Evolutionary conservation across 2,113 vertebrate genomes (phyloP).

Genomic region (Erinaceus europaeus): DNA sequence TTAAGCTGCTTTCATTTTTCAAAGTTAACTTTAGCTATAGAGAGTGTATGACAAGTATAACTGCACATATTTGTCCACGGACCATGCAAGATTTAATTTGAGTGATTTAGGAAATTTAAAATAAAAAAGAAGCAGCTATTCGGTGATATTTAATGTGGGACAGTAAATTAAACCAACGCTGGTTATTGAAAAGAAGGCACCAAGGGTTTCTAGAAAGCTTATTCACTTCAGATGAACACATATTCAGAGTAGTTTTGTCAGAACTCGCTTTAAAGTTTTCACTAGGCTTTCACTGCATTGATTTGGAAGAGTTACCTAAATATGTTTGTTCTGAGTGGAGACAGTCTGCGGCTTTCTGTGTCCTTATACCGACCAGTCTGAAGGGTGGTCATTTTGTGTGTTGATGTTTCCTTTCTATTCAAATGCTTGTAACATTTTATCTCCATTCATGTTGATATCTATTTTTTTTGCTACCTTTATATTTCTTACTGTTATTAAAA

Average conservation of each 20-base stretch:
- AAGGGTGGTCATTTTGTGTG: not conserved
- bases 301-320: not conserved
- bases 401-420: too few species aligned
- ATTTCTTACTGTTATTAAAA: too few species aligned
- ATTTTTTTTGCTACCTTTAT: too few species aligned
- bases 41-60: not conserved
- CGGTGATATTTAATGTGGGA: not conserved
- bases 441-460: too few species aligned
- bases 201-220: not conserved
- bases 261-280: not conserved
- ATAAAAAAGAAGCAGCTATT: not conserved
- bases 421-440: not conserved
- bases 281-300: not conserved
- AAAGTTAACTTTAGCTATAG: not conserved
- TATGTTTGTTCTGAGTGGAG: not conserved
- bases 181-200: not conserved
- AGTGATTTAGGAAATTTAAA: not conserved
- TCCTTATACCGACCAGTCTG: not conserved
- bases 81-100: not conserved
- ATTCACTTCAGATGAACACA: not conserved
- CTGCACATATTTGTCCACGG: not conserved
- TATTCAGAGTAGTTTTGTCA: not conserved
- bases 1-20: not conserved
- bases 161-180: not conserved
- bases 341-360: not conserved